Evolutionary conservation across 2,797 vertebrate species (phyloP).

Genomic region (Intellagama lesueurii): DNA sequence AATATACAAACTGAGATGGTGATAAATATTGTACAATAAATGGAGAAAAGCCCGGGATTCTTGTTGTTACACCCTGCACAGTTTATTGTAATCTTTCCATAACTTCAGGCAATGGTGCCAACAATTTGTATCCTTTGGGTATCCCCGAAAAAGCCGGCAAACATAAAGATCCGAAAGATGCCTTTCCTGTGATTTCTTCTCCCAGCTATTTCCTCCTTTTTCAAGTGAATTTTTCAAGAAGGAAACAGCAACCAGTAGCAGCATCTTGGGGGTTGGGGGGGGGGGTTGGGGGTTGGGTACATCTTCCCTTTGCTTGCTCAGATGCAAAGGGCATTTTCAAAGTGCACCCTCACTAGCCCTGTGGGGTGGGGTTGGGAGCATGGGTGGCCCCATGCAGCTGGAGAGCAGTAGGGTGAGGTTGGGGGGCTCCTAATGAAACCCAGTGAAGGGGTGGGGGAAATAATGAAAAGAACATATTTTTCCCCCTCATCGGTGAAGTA

Average conservation of each 20-base stretch:
- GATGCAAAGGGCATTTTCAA: constrained; percentile 64
- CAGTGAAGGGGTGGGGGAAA: constrained; percentile 45
- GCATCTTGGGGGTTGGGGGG: constrained; percentile 55
- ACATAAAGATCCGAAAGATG: constrained; percentile 75
- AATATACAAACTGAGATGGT: constrained; percentile 78
- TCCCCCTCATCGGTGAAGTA: constrained; percentile 49
- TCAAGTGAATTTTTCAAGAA: constrained; percentile 71
- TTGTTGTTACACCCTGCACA: constrained; percentile 71
- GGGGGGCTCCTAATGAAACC: constrained; percentile 29
- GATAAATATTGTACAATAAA: constrained; percentile 79
- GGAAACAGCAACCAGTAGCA: constrained; percentile 70
- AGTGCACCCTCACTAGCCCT: background rate
- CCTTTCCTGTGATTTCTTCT: constrained; percentile 76
- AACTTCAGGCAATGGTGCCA: constrained; percentile 66
- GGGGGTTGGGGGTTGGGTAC: constrained; percentile 49
- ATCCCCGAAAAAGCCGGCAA: constrained; percentile 64
- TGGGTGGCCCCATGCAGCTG: background rate
- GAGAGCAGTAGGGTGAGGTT: background rate
- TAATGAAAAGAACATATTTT: constrained; percentile 49
- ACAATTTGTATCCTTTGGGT: constrained; percentile 69
- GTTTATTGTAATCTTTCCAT: constrained; percentile 73
- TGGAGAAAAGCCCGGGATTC: constrained; percentile 69
- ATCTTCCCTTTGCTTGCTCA: constrained; percentile 72
- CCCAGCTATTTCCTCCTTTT: constrained; percentile 75
- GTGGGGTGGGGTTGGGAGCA: background rate